phyloP scores from a whole-genome alignment of 2,888 invertebrate genomes.

The Eustalomyia histrio region DNA sequence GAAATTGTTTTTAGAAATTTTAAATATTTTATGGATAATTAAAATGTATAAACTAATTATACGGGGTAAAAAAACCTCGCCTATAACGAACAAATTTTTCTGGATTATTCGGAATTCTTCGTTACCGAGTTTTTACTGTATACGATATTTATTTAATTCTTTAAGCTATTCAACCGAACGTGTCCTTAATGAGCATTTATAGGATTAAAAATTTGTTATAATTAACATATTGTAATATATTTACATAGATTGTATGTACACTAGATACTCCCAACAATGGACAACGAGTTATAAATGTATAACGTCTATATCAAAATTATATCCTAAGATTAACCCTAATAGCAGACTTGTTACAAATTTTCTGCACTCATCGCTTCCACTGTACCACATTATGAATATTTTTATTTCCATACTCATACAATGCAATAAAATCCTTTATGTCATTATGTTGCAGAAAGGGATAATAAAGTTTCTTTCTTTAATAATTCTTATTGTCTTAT shows the following conservation, averaged over 20 bases:
- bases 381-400: not conserved
- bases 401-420: not conserved
- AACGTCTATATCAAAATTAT: not conserved
- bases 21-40: no score
- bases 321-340: not conserved
- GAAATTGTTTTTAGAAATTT: no score
- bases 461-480: conserved; percentile 27
- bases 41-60: no score
- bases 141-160: conserved; percentile 31
- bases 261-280: no score
- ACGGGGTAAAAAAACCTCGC: no score
- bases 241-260: no score
- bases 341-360: not conserved
- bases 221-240: conserved; percentile 29
- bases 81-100: no score
- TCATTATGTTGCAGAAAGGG: conserved; percentile 5
- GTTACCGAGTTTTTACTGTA: no score
- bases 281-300: no score
- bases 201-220: conserved; percentile 27
- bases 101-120: no score
- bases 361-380: not conserved
- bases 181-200: conserved; percentile 12
- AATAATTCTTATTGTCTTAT: no score
- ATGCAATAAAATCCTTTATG: conserved; percentile 16
- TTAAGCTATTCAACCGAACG: conserved; percentile 23